Base-by-base conservation (phyloP, 2,888 invertebrate genomes). In the Torymus texanus region DNA sequence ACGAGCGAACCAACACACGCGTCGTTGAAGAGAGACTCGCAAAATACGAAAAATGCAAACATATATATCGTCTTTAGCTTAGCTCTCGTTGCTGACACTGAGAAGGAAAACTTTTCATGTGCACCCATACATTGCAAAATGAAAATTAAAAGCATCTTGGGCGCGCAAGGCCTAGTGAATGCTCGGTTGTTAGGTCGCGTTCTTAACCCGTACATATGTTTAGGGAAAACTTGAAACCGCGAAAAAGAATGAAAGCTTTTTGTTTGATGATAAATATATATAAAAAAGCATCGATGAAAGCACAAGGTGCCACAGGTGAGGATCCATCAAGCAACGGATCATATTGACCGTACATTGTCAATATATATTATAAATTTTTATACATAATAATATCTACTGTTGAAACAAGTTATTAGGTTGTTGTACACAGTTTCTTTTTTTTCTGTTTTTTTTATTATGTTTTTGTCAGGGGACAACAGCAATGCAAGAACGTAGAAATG, bases 121-220 rank as follows among this genome's bases (percentile, higher is more conserved):
- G 24, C 58, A 41, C 8, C 8, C 13, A 75, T 75, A 62, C 63
- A 41, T 71, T 70, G 55, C 16, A 66, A 77, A 70, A 66, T 75
- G 62, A 51, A 75, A 75, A 79, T 79, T 81, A 80, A 73, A 81
- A 86, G 86, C 86, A 88, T 89, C 88, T 88, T 89, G 89, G 90
- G 90, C 90, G 90, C 89, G 90, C 90, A 90, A 90, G 86, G 90
- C 90, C 90, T 88, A 85, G 87, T 62, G 82, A 71, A 84, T 80
- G 88, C 89, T 89, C 88, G 86, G 79, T 80, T 75, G 74, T 83
- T 88, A 89, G 89, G 88, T 87, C 90, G 90, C 89, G 90, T 87
- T 88, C 86, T 89, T 89, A 90, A 90, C 88, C 89, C 89, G 89
- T 82, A 84, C 29, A 82, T 68, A 80, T 81, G 74, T 81, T 80